Conservation (phyloP, 2,113 vertebrate genomes). For the Lasiurus borealis region DNA sequence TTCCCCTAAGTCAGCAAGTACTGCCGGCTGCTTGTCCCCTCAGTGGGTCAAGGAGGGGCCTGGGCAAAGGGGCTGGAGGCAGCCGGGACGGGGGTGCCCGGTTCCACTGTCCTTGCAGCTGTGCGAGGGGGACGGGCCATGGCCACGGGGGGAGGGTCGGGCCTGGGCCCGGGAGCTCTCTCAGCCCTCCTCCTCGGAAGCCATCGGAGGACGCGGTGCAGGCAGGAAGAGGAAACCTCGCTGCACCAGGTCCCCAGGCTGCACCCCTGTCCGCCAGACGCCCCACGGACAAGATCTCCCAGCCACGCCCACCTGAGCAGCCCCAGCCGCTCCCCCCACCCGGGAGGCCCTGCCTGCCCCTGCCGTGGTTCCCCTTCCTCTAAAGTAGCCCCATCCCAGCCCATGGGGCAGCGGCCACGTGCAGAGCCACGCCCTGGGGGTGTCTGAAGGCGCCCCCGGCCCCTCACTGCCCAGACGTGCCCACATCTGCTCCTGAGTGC, state of each 20-base stretch:
- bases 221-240: fast-evolving
- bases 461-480: neutral
- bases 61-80: neutral
- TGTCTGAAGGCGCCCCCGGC: fast-evolving
- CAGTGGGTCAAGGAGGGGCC: fast-evolving
- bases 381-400: neutral
- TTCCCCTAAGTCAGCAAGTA: neutral
- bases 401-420: fast-evolving
- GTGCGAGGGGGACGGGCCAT: fast-evolving
- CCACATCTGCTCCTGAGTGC: fast-evolving
- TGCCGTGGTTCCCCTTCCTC: fast-evolving
- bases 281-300: neutral
- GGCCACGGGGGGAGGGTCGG: too few species aligned
- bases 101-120: neutral
- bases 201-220: fast-evolving
- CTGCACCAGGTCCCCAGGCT: neutral
- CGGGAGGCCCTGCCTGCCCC: neutral
- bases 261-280: neutral
- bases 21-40: neutral
- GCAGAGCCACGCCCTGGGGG: neutral
- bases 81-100: neutral
- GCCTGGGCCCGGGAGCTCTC: neutral
- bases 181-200: neutral
- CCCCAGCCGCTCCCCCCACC: fast-evolving
- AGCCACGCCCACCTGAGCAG: fast-evolving